A percentile compares a stretch with the other conserved stretches of the same genome.
Evolutionary conservation across 2,113 vertebrate species (phyloP).

Genomic region (Takifugu bimaculatus): DNA sequence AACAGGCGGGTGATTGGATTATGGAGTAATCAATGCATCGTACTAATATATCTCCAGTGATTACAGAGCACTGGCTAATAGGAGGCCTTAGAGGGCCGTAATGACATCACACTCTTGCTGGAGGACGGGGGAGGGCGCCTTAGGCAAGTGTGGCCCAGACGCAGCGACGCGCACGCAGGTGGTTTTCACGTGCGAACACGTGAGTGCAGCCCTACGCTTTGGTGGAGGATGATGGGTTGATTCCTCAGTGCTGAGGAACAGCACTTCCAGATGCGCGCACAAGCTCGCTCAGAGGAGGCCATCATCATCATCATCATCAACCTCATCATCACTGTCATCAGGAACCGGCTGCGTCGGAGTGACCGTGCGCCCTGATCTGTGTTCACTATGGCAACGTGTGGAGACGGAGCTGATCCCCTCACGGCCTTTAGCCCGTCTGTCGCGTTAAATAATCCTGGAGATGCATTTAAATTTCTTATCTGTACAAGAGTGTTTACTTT

Average conservation of each 20-base stretch:
- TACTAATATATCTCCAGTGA: conserved; percentile 71
- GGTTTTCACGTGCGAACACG: conserved; percentile 28
- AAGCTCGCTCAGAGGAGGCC: conserved; percentile 57
- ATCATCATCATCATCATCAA: conserved; percentile 17
- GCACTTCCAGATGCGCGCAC: conserved; percentile 64
- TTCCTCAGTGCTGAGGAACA: conserved; percentile 60
- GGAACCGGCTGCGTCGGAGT: conserved; percentile 46
- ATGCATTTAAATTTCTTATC: no score
- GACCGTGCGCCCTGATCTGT: conserved; percentile 28
- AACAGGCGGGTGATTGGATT: conserved; percentile 73
- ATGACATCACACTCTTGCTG: conserved; percentile 49
- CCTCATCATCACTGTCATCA: neutral
- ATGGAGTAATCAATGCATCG: conserved; percentile 72
- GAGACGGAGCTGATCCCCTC: conserved; percentile 1
- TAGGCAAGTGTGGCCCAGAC: conserved; percentile 25
- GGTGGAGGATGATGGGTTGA: conserved; percentile 47
- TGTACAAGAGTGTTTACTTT: no score
- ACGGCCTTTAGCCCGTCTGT: no score
- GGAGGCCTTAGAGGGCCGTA: conserved; percentile 55
- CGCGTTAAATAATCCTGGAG: no score
- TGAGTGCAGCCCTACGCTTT: conserved; percentile 27
- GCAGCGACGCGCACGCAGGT: conserved; percentile 40
- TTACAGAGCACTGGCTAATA: conserved; percentile 66
- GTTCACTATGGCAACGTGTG: conserved; percentile 30
- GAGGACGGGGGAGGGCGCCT: conserved; percentile 14